Conservation (phyloP, 64 coral and sea anemone species). For the Platygyra sinensis region DNA sequence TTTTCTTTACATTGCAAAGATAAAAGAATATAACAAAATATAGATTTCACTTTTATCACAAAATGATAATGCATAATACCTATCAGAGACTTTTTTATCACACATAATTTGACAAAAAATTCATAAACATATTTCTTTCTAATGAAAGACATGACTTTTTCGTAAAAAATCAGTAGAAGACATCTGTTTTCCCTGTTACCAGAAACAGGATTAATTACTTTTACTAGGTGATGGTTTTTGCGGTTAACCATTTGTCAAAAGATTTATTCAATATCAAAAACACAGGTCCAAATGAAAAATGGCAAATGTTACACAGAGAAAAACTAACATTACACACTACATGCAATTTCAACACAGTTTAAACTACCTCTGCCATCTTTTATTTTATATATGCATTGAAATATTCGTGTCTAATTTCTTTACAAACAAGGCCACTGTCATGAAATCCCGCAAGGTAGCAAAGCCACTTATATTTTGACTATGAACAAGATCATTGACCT, state of each 20-base stretch:
- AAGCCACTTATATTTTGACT: background rate
- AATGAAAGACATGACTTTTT: background rate
- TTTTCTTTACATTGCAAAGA: background rate
- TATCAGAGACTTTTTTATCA: too few relatives aligned
- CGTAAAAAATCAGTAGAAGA: background rate
- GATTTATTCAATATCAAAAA: conserved; percentile 5
- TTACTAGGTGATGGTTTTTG: conserved; percentile 10
- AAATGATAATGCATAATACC: too few relatives aligned
- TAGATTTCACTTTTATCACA: background rate
- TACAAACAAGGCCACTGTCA: too few relatives aligned
- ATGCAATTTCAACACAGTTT: background rate
- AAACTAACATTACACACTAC: background rate
- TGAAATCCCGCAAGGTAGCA: too few relatives aligned
- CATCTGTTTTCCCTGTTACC: background rate
- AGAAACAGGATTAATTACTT: conserved; percentile 28
- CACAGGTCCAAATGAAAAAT: background rate
- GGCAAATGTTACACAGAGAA: background rate
- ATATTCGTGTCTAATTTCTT: too few relatives aligned
- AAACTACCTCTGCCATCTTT: too few relatives aligned
- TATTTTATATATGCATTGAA: too few relatives aligned
- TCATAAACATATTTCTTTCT: background rate
- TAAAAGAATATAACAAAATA: background rate
- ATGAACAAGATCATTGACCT: background rate
- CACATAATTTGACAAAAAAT: too few relatives aligned
- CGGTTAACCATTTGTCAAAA: conserved; percentile 4